Base-by-base conservation (phyloP, 2,888 invertebrate species). In the Frankliniella intonsa region DNA sequence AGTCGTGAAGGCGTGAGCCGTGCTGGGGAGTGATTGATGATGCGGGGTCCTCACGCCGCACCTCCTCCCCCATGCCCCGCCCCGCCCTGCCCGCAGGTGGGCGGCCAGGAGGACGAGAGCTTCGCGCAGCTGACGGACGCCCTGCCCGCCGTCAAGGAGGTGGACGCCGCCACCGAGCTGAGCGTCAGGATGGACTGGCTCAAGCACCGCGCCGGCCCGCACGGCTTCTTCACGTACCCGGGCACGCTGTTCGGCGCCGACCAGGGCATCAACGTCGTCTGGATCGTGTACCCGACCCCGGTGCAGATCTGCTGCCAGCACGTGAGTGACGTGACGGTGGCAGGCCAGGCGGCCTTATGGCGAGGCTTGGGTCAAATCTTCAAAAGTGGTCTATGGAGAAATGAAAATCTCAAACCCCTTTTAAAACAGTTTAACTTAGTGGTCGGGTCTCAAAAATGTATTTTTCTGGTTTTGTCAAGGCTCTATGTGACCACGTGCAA, bases 261-360 rank as follows among this genome's bases (percentile, higher is more conserved):
- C 22, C 69, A 76, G 69, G 69, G 25, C 69, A 76, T 76, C 69
- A 76, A 22, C 22, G 69, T 76, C 69, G 12, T 76, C 8, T 76
- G 69, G 69, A 76, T 76, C 7, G 69, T 76, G 69, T 76, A 76
- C 69, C 69, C 69, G 11, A 76, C 69, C 22, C 69, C 69, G 22
- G 25, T 76, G 22, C n/a, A 76, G 69, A 76, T 76, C 69, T 76
- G 69, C 69, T 76, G 69, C 25, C 69, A 76, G 69, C 69, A 76
- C 25, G 69, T 76, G 69, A 25, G 55, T 55, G 55, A 1, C 11
- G 2, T 3, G 55, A 14, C n/a, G n/a, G n/a, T n/a, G n/a, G n/a
- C n/a, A n/a, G n/a, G n/a, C n/a, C n/a, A n/a, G n/a, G n/a, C n/a
- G n/a, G n/a, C n/a, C n/a, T n/a, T n/a, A n/a, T n/a, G n/a, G n/a